Conservation (phyloP, 1,140 invertebrate species). For the Cydia pomonella region DNA sequence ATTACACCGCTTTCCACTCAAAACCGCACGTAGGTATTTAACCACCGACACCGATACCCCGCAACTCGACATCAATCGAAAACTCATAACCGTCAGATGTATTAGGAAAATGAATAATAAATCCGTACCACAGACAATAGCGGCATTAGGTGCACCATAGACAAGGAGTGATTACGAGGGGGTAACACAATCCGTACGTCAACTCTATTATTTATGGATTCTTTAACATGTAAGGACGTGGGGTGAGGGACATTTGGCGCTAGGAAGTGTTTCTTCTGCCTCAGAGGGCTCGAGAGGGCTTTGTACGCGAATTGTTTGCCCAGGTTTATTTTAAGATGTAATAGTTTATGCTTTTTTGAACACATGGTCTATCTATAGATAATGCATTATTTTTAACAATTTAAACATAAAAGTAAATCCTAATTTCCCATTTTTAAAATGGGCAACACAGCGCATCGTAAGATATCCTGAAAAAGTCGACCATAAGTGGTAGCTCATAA, state of each 20-base stretch:
- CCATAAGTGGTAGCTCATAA: no score
- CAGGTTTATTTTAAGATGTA: constrained; percentile 33
- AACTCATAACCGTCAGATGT: constrained; percentile 70
- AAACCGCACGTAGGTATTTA: constrained; percentile 18
- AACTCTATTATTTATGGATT: constrained; percentile 81
- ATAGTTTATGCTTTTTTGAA: constrained; percentile 10
- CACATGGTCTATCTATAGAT: background rate
- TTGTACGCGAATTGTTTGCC: constrained; percentile 37
- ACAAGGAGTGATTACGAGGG: constrained; percentile 58
- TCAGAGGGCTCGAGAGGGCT: constrained; percentile 59
- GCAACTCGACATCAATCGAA: constrained; percentile 52
- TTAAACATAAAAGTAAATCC: no score
- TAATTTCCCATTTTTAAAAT: no score
- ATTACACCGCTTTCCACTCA: background rate
- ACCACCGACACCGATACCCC: constrained; percentile 22
- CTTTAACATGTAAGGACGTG: constrained; percentile 77
- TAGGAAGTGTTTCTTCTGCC: constrained; percentile 75
- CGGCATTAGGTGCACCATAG: constrained; percentile 73
- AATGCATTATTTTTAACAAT: background rate
- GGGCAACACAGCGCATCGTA: no score
- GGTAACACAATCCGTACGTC: constrained; percentile 74
- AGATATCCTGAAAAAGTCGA: no score
- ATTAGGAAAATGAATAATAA: constrained; percentile 78
- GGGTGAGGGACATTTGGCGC: constrained; percentile 69
- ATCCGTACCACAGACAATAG: constrained; percentile 76